phyloP scores from a whole-genome alignment of 2,113 vertebrate species.

The Onychostruthus taczanowskii region DNA sequence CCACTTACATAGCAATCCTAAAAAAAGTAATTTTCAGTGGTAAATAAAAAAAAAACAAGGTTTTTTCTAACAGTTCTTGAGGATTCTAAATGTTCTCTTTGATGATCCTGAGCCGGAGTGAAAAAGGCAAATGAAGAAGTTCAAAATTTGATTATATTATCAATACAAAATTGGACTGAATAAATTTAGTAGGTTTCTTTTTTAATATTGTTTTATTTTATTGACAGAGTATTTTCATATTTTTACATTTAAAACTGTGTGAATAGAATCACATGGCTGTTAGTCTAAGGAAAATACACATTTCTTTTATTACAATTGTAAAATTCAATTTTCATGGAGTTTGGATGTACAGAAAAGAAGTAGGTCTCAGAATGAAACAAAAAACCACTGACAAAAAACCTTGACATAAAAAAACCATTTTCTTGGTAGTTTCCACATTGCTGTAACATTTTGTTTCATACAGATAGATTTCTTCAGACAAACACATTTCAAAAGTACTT shows the following conservation, averaged over 20 bases:
- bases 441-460: not conserved
- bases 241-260: not conserved
- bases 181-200: accelerated
- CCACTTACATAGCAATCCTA: not conserved
- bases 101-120: not conserved
- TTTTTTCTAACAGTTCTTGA: not conserved
- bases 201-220: not conserved
- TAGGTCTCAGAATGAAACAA: not conserved
- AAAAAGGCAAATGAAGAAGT: not conserved
- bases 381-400: no score
- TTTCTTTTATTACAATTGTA: not conserved
- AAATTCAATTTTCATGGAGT: not conserved
- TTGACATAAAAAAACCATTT: not conserved
- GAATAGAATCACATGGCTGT: not conserved
- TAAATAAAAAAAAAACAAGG: accelerated
- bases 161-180: not conserved
- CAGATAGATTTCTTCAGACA: not conserved
- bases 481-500: not conserved
- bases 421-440: not conserved
- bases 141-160: not conserved
- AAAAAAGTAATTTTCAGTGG: not conserved
- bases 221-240: not conserved
- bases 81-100: not conserved
- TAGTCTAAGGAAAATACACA: not conserved
- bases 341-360: not conserved